Conservation (phyloP, 2,113 vertebrate species). For the Arothron firmamentum region DNA sequence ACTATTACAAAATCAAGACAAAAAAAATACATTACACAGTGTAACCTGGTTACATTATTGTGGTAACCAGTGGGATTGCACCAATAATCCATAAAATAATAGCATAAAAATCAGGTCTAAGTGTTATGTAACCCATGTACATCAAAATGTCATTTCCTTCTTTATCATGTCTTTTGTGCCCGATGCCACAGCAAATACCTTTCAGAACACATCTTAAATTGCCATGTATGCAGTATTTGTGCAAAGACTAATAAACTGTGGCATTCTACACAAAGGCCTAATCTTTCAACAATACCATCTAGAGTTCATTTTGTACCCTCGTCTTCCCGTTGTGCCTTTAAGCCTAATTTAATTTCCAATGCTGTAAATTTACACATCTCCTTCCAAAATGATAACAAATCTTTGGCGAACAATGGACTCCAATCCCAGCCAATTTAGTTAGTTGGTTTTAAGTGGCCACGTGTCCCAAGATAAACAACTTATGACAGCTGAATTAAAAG, state of each 20-base stretch:
- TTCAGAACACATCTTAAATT: slow-evolving; percentile 7
- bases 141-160: not conserved
- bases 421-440: slow-evolving; percentile 35
- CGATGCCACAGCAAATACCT: not conserved
- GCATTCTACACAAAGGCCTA: slow-evolving; percentile 22
- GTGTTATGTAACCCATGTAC: not conserved
- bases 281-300: slow-evolving; percentile 24
- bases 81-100: not conserved
- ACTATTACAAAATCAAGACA: not conserved
- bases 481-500: slow-evolving; percentile 62
- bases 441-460: slow-evolving; percentile 66
- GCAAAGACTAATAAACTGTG: slow-evolving; percentile 18
- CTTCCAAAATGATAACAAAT: slow-evolving; percentile 35
- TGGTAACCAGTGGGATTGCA: too few relatives aligned
- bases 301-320: slow-evolving; percentile 13
- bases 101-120: not conserved
- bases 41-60: not conserved
- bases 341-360: slow-evolving; percentile 31
- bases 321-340: slow-evolving; percentile 12
- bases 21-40: not conserved
- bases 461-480: slow-evolving; percentile 56
- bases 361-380: slow-evolving; percentile 38
- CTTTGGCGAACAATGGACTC: slow-evolving; percentile 37
- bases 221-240: slow-evolving; percentile 5
- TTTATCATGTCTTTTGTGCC: too few relatives aligned